These are phyloP conservation scores for Scaptomyza graminum DNA, from an alignment of 1,140 invertebrate species.

Conservation along the genomic window DNA sequence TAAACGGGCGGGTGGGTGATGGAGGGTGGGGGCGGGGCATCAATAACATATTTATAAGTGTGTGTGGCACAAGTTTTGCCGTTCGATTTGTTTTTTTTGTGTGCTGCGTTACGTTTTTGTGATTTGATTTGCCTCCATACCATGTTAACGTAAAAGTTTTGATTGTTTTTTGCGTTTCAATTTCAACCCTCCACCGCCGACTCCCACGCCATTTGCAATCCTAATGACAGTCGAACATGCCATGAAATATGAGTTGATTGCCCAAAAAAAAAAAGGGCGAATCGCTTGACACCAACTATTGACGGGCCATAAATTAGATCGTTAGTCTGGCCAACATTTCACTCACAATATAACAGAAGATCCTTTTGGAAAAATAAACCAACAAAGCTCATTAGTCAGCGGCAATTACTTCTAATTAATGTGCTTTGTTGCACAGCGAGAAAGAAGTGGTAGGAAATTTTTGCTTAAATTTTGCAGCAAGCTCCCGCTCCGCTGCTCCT, in stretches of 20 bases:
- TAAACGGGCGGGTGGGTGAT: too few relatives aligned
- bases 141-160: conserved; percentile 58
- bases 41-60: conserved; percentile 45
- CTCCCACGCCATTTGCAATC: conserved; percentile 8
- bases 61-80: conserved; percentile 23
- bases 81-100: conserved; percentile 31
- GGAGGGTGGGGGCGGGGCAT: not conserved
- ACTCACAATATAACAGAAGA: not conserved
- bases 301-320: conserved; percentile 62
- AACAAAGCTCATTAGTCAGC: conserved; percentile 63
- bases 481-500: not conserved
- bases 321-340: conserved; percentile 3
- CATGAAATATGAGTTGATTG: conserved; percentile 81
- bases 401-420: conserved; percentile 78
- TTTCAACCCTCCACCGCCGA: conserved; percentile 19
- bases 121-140: conserved; percentile 17
- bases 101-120: conserved; percentile 16
- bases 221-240: conserved; percentile 73
- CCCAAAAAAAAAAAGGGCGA: not conserved
- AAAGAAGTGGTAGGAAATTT: conserved; percentile 60
- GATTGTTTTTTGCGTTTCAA: conserved; percentile 76
- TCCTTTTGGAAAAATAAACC: conserved; percentile 32
- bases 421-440: conserved; percentile 44
- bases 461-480: conserved; percentile 64
- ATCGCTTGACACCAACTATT: conserved; percentile 15